Percentiles rank a stretch among this genome's conserved stretches.
These are phyloP conservation scores for Tethea ocularis DNA, from an alignment of 2,888 invertebrate genomes.

Conservation along the genomic window DNA sequence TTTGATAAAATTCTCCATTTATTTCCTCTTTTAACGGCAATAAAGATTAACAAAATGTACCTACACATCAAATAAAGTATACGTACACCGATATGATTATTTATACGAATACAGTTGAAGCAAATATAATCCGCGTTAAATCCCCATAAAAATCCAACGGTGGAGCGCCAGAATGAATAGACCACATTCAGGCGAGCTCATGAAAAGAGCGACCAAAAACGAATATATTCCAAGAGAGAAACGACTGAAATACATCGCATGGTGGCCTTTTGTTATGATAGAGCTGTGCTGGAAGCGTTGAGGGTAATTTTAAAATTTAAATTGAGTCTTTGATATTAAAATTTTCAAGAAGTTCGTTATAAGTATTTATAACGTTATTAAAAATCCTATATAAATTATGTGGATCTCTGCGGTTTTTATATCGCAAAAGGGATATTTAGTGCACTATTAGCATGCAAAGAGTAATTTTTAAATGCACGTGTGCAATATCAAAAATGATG, in stretches of 20 bases:
- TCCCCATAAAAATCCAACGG: conserved; percentile 71
- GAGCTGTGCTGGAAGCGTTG: conserved; percentile 36
- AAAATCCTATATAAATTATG: no score
- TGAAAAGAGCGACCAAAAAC: conserved; percentile 78
- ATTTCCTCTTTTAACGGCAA: conserved; percentile 12
- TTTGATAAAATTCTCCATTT: background rate
- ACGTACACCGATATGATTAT: conserved; percentile 40
- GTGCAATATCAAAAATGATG: no score
- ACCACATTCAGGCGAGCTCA: conserved; percentile 72
- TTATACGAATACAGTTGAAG: conserved; percentile 64
- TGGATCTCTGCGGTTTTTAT: no score
- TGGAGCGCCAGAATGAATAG: conserved; percentile 71
- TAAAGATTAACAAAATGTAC: conserved; percentile 31
- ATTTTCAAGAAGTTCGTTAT: no score
- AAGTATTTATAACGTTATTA: no score
- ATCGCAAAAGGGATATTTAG: no score
- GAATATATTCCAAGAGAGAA: conserved; percentile 72
- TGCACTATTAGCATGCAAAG: no score
- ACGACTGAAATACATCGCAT: conserved; percentile 73
- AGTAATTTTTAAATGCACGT: no score
- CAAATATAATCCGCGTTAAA: conserved; percentile 73
- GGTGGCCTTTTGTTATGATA: conserved; percentile 38
- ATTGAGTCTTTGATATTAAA: background rate
- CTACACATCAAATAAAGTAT: conserved; percentile 42
- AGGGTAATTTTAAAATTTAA: conserved; percentile 7